phyloP scores from a whole-genome alignment of 2,797 vertebrate species.

The Emydoidea blandingii region DNA sequence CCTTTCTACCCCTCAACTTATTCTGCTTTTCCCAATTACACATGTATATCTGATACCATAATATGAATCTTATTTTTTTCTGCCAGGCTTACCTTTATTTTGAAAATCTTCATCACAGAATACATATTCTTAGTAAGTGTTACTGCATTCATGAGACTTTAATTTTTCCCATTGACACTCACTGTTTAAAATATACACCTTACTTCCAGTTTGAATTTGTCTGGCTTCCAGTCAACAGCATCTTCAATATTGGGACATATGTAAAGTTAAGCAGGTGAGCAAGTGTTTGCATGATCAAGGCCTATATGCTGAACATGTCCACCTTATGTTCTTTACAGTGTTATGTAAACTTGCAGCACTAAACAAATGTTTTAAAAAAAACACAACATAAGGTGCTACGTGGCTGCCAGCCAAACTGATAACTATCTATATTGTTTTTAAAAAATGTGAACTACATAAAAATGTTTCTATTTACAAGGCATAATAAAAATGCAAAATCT shows the following conservation, averaged over 20 bases:
- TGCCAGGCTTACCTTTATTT: neutral
- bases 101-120: constrained; percentile 16
- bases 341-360: neutral
- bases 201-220: neutral
- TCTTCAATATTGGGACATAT: neutral
- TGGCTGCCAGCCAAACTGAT: neutral
- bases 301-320: neutral
- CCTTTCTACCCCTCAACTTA: neutral
- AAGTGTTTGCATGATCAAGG: constrained; percentile 11
- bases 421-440: neutral
- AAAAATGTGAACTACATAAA: accelerated
- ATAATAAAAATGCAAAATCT: neutral
- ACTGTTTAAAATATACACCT: neutral
- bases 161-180: neutral
- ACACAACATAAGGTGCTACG: neutral
- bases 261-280: neutral
- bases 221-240: neutral
- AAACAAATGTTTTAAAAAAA: neutral
- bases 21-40: neutral
- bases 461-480: neutral
- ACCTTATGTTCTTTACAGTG: neutral
- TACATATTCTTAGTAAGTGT: neutral
- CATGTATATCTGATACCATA: neutral
- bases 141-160: neutral
- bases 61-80: neutral